phyloP scores from a whole-genome alignment of 2,888 invertebrate genomes.

The Azorinus chamasolen region DNA sequence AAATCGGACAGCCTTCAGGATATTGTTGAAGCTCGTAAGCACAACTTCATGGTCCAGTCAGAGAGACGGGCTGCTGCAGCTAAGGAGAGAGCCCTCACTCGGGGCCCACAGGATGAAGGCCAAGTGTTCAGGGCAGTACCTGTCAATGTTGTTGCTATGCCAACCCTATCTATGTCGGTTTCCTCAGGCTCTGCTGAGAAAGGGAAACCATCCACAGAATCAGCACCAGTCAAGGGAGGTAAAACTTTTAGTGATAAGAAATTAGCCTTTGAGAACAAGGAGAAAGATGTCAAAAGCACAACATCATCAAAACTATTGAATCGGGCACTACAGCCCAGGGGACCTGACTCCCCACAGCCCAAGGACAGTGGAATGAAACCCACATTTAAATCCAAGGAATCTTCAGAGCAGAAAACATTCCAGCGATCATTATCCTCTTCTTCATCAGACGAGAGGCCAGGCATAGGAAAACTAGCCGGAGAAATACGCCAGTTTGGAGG shows the following conservation, averaged over 20 bases:
- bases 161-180: constrained; percentile 66
- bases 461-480: constrained; percentile 33
- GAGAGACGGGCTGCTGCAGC: constrained; percentile 51
- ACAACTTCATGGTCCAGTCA: constrained; percentile 57
- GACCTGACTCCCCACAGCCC: constrained; percentile 19
- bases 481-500: constrained; percentile 63
- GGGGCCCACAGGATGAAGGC: constrained; percentile 8
- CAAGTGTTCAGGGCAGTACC: constrained; percentile 67
- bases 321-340: constrained; percentile 64
- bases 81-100: constrained; percentile 48
- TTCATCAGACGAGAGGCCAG: neutral
- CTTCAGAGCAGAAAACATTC: neutral
- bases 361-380: neutral
- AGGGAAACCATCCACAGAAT: constrained; percentile 27
- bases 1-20: constrained; percentile 49
- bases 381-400: constrained; percentile 30
- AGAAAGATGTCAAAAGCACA: constrained; percentile 23
- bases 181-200: constrained; percentile 39
- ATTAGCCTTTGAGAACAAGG: constrained; percentile 50
- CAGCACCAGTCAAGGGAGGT: constrained; percentile 23
- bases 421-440: constrained; percentile 6
- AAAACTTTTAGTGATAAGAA: constrained; percentile 33
- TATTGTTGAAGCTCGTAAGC: constrained; percentile 51
- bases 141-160: constrained; percentile 62
- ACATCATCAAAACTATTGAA: constrained; percentile 52